These are phyloP conservation scores for Nemapogon koenigi DNA, from an alignment of 2,888 invertebrate species.

Conservation along the genomic window DNA sequence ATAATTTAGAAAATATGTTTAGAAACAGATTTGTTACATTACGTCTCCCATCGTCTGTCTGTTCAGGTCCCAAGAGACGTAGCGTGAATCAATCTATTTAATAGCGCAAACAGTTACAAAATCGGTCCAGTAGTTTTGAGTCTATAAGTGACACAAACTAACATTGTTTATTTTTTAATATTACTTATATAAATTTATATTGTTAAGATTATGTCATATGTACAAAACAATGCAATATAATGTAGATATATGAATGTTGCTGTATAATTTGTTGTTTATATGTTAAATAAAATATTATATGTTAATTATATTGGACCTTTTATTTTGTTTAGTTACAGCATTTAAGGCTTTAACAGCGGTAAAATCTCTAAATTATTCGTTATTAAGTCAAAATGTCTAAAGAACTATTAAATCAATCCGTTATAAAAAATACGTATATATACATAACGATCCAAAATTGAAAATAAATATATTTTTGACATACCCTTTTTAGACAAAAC, in stretches of 20 bases:
- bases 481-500: too few species aligned
- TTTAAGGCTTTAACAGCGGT: too few species aligned
- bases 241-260: not conserved
- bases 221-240: not conserved
- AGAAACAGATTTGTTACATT: too few species aligned
- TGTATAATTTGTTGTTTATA: not conserved
- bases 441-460: conserved; percentile 5
- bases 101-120: too few species aligned
- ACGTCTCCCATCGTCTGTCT: not conserved
- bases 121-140: not conserved
- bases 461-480: conserved; percentile 7
- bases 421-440: conserved; percentile 2
- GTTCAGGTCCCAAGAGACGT: not conserved
- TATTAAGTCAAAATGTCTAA: not conserved
- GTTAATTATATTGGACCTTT: not conserved
- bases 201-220: too few species aligned
- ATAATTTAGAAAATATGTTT: too few species aligned
- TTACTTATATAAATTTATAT: too few species aligned
- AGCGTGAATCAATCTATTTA: too few species aligned
- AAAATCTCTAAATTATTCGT: too few species aligned
- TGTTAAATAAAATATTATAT: not conserved
- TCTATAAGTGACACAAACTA: too few species aligned
- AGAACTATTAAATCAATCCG: too few species aligned
- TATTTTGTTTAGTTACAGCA: not conserved
- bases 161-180: too few species aligned